A percentile compares a stretch with the other conserved stretches of the same genome.
phyloP scores from a whole-genome alignment of 2,797 vertebrate species.

The Pangasius djambal region DNA sequence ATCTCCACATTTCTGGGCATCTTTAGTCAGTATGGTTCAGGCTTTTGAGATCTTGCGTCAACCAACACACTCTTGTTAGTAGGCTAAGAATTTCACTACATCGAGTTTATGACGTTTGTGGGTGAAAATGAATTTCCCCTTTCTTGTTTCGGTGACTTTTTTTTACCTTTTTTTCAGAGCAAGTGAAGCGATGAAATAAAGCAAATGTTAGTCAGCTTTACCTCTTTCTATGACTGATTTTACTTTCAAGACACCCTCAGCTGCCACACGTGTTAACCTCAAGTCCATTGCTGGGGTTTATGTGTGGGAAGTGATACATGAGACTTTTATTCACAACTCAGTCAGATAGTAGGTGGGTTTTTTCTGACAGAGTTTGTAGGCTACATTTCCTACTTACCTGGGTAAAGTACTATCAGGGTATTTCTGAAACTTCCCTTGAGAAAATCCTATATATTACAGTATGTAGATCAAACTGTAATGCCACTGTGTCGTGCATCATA shows the following conservation, averaged over 20 bases:
- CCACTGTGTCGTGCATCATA: background rate
- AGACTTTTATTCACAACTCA: background rate
- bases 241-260: slow-evolving; percentile 38
- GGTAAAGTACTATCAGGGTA: background rate
- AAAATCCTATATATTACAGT: background rate
- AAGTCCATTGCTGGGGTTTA: slow-evolving; percentile 26
- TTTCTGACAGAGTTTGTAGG: background rate
- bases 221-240: slow-evolving; percentile 29
- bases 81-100: background rate
- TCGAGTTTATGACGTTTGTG: background rate
- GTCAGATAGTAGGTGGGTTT: background rate
- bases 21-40: background rate
- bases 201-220: slow-evolving; percentile 28
- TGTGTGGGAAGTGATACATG: slow-evolving; percentile 30
- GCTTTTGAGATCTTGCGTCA: slow-evolving; percentile 25
- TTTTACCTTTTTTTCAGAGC: background rate
- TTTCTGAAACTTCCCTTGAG: background rate
- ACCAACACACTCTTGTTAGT: background rate
- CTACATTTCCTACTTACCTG: background rate
- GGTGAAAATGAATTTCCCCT: slow-evolving; percentile 2
- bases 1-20: background rate
- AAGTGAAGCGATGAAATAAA: background rate
- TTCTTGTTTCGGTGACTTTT: background rate
- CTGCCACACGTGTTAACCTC: slow-evolving; percentile 53
- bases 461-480: background rate